Conservation (phyloP, 2,797 vertebrate species). For the Petrocephalus sullivani region DNA sequence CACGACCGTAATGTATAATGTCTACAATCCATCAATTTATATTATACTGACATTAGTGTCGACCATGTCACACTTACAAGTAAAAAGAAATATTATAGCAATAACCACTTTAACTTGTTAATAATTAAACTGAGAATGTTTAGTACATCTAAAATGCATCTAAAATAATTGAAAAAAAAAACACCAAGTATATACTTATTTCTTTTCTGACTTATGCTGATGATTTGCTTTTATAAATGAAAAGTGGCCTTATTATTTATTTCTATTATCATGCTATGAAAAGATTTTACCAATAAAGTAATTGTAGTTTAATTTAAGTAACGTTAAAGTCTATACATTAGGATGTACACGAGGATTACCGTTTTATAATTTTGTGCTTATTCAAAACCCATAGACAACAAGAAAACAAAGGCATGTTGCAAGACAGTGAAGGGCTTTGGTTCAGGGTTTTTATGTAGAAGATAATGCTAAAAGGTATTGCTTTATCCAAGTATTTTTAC, state of each 20-base stretch:
- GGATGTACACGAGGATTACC: neutral
- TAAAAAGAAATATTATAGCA: neutral
- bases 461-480: neutral
- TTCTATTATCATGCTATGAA: neutral
- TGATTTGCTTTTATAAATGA: neutral
- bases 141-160: slow-evolving; percentile 5
- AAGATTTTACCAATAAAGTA: neutral
- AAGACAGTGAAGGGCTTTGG: neutral
- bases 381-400: neutral
- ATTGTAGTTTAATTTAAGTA: neutral
- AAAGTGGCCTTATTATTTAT: neutral
- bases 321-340: neutral
- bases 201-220: neutral
- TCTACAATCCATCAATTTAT: neutral
- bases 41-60: neutral
- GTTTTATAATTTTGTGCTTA: neutral
- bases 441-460: neutral
- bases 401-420: neutral
- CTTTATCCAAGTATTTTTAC: neutral
- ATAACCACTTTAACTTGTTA: neutral
- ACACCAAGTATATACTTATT: neutral
- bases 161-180: neutral
- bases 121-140: neutral
- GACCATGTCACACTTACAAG: neutral
- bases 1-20: neutral